phyloP scores from a whole-genome alignment of 2,888 invertebrate species.

The Cephus pulcher region DNA sequence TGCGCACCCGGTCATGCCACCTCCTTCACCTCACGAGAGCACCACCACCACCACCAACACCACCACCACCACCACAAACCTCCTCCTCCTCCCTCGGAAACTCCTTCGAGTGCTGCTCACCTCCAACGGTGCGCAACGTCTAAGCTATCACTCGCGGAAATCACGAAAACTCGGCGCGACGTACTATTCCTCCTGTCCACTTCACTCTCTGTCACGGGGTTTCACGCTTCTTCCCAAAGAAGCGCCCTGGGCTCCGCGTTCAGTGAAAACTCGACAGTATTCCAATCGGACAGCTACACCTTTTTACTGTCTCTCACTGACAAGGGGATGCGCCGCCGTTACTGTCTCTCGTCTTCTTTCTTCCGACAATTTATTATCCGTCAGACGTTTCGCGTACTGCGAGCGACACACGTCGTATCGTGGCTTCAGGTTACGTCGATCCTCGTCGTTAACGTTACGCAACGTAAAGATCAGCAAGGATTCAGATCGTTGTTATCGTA shows the following conservation, averaged over 20 bases:
- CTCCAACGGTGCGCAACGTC: background rate
- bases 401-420: background rate
- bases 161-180: background rate
- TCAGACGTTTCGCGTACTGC: background rate
- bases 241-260: background rate
- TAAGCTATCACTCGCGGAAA: background rate
- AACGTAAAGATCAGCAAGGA: constrained; percentile 3
- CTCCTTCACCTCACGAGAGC: background rate
- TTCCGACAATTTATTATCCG: background rate
- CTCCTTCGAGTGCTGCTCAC: background rate
- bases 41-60: background rate
- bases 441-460: background rate
- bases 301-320: background rate
- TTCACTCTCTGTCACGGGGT: background rate
- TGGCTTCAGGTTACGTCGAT: background rate
- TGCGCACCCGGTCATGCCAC: background rate
- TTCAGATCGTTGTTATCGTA: background rate
- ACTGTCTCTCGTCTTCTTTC: background rate
- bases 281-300: background rate
- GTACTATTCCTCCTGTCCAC: background rate
- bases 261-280: no score
- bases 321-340: background rate
- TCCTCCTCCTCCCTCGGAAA: background rate
- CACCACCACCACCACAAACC: background rate
- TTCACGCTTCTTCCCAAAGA: background rate